Base-by-base conservation (phyloP, 1,140 invertebrate genomes). In the Caerostris extrusa region DNA sequence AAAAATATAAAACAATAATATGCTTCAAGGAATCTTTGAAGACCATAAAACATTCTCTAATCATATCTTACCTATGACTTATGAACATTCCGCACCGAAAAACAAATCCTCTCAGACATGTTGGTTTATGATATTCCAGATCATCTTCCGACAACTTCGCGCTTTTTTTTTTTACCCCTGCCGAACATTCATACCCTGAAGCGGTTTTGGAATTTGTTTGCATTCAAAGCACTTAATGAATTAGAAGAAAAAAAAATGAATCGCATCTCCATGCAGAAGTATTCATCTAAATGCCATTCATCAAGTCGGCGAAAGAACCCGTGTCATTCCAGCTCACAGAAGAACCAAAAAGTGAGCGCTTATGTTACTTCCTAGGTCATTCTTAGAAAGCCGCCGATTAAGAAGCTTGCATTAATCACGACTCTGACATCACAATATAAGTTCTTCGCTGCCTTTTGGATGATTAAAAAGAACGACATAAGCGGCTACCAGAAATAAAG, bases 161-260 rank as follows among this genome's bases (percentile, higher is more conserved):
- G 14, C 17, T 67, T 67, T 53, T 8, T 50, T 77, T 77, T 50
- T 53, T 10, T 50, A 50, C 34, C 53, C 14, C 10, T 10, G 7
- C 19, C 34, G 5, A 64, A 5, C 19, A 77, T 77, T 77, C 50
- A 3, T 12, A 67, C 3, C 71, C 50, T 4, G 71, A 50, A 5
- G 71, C 50, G 7, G 0, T 77, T 77, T 77, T 77, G 34, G 34
- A 77, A 77, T 77, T 77, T 77, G 71, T 77, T 77, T 77, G 71
- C 50, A 77, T 77, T 77, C 71, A 77, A 50, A 50, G 34, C 71
- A 50, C 12, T 77, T 12, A 53, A 77, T 77, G 71, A 77, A 77
- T 77, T 77, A 77, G 19, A 5, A 77, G 50, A 2, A 34, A 77
- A 77, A 77, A 71, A 8, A 53, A 4, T 8, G 71, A 77, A 53